Evolutionary conservation across 2,113 vertebrate genomes (phyloP).

Genomic region (Catharus bicknelli): DNA sequence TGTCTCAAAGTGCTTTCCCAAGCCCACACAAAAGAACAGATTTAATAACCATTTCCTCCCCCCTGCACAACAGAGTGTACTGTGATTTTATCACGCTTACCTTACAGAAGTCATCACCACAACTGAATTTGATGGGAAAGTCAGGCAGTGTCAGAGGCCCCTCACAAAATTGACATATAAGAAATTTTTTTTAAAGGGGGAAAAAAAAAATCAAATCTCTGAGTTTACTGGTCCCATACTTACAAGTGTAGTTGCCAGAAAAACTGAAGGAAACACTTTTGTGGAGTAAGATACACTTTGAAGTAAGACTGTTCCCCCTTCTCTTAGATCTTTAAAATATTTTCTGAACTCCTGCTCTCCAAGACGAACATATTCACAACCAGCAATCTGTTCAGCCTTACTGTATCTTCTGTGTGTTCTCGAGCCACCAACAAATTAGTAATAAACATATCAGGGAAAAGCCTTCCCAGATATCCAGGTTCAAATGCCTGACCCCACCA

Average conservation of each 20-base stretch:
- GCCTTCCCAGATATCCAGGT: background rate
- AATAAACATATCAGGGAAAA: background rate
- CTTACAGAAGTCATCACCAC: background rate
- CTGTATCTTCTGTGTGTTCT: background rate
- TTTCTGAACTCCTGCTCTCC: background rate
- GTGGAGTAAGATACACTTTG: background rate
- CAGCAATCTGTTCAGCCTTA: background rate
- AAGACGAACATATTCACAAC: background rate
- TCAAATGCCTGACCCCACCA: background rate
- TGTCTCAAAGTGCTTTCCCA: background rate
- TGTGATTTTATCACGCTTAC: background rate
- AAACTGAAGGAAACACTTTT: background rate
- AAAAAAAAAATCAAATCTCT: background rate
- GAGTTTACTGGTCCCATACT: background rate
- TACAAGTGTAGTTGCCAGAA: background rate
- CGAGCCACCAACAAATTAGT: background rate
- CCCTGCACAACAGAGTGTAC: background rate
- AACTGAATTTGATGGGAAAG: background rate
- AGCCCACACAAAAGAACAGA: background rate
- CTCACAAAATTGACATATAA: background rate
- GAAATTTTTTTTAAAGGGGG: fast-evolving
- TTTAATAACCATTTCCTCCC: background rate
- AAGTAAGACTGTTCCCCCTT: background rate
- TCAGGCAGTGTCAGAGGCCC: background rate
- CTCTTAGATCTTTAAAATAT: background rate